Conservation (phyloP, 2,888 invertebrate genomes). For the Chymomyza fuscimana region DNA sequence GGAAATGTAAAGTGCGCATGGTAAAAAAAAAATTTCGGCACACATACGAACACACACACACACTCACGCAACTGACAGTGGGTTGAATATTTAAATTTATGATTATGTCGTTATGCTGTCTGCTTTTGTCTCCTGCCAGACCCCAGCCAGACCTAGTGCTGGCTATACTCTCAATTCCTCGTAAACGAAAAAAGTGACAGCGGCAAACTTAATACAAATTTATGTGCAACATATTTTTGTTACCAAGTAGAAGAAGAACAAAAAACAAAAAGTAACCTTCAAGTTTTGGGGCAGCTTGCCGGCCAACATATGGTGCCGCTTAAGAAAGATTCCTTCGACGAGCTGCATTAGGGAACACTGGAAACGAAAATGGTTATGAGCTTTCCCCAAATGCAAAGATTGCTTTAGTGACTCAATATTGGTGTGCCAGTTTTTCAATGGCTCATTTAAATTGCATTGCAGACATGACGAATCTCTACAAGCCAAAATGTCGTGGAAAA, state of each 20-base stretch:
- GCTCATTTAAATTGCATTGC: constrained; percentile 62
- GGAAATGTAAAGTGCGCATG: constrained; percentile 54
- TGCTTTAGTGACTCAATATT: neutral
- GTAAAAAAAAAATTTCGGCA: constrained; percentile 12
- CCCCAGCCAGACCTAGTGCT: neutral
- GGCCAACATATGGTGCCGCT: constrained; percentile 62
- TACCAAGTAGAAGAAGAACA: neutral
- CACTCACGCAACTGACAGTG: constrained; percentile 27
- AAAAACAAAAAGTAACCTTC: neutral
- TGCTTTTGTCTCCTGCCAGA: constrained; percentile 42
- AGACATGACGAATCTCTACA: constrained; percentile 69
- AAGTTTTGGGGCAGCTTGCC: constrained; percentile 28
- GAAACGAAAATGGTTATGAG: neutral
- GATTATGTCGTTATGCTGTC: constrained; percentile 75
- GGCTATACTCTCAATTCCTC: constrained; percentile 44
- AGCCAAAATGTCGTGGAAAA: constrained; percentile 43
- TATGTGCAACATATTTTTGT: constrained; percentile 76
- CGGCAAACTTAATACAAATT: constrained; percentile 76
- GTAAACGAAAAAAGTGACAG: constrained; percentile 62
- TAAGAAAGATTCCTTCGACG: constrained; percentile 1
- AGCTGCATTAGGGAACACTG: neutral
- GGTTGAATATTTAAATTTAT: constrained; percentile 77
- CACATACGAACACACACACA: constrained; percentile 14
- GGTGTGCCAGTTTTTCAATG: constrained; percentile 5
- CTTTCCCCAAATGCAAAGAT: neutral